Percentiles rank a stretch among this genome's conserved stretches.
phyloP scores from a whole-genome alignment of 2,888 invertebrate species.

The Acanthosepion pharaonis region DNA sequence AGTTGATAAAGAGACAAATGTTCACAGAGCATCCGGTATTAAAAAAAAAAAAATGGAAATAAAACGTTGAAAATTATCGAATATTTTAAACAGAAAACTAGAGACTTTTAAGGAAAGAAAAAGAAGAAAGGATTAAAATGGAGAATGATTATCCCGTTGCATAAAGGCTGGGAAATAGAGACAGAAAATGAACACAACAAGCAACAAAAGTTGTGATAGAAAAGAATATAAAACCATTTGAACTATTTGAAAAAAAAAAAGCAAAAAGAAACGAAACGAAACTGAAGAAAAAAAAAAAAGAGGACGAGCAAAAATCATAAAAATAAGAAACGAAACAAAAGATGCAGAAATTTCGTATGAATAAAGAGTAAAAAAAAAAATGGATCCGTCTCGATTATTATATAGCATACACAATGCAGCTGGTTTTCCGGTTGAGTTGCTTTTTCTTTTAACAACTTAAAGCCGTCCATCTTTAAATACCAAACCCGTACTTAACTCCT shows the following conservation, averaged over 20 bases:
- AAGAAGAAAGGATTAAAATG: neutral
- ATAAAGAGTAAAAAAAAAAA: neutral
- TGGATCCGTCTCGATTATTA: neutral
- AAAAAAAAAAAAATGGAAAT: too few species aligned
- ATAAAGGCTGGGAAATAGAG: neutral
- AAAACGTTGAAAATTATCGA: too few species aligned
- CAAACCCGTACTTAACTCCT: slow-evolving; percentile 21
- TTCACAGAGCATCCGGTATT: too few species aligned
- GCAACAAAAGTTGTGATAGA: neutral
- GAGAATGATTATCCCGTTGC: neutral
- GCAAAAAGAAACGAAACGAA: neutral
- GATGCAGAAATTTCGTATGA: neutral
- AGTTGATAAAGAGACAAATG: too few species aligned
- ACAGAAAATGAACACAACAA: neutral
- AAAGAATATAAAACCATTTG: neutral
- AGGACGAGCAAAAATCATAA: neutral
- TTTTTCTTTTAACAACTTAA: slow-evolving; percentile 13
- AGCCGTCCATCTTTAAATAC: slow-evolving; percentile 22
- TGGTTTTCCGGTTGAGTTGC: slow-evolving; percentile 20
- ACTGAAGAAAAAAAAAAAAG: neutral
- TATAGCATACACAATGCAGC: slow-evolving; percentile 17
- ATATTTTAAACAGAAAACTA: too few species aligned
- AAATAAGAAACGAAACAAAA: neutral
- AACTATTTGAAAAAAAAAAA: neutral
- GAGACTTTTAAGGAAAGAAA: too few species aligned